Conservation (phyloP, 2,113 vertebrate species). For the Muntiacus muntjak region DNA sequence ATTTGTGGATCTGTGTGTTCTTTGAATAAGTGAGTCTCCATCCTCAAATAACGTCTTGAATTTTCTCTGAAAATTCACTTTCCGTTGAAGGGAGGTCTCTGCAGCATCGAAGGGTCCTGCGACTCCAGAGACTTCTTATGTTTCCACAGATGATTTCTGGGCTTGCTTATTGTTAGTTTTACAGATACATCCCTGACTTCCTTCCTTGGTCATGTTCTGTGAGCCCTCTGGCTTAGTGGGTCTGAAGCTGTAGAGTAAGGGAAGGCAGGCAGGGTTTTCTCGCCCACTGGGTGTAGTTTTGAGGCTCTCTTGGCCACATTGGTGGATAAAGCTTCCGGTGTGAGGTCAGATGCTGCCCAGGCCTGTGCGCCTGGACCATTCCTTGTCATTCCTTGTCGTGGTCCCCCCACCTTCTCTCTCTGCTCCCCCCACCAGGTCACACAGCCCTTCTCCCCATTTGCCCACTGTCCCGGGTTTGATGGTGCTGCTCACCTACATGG, state of each 20-base stretch:
- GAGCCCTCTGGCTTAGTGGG: not conserved
- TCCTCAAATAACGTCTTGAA: not conserved
- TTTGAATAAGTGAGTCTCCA: not conserved
- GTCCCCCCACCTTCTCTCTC: not conserved
- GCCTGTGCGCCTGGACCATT: not conserved
- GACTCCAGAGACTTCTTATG: not conserved
- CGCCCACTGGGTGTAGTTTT: not conserved
- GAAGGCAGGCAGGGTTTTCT: not conserved
- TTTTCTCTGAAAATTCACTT: not conserved
- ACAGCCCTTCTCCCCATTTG: too few relatives aligned
- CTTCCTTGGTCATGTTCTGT: not conserved
- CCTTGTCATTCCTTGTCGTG: not conserved
- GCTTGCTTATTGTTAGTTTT: not conserved
- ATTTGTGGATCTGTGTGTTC: not conserved
- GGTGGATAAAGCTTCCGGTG: not conserved
- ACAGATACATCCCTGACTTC: not conserved
- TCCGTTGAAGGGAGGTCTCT: not conserved
- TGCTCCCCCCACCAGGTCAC: not conserved
- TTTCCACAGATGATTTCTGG: not conserved
- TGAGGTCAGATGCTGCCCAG: not conserved
- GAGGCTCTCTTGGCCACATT: not conserved
- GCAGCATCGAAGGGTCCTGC: not conserved
- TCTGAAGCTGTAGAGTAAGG: not conserved
- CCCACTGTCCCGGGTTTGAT: fast-evolving
- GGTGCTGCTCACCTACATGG: too few relatives aligned